Conservation (phyloP, 2,888 invertebrate genomes). For the Drosophila picticornis region DNA sequence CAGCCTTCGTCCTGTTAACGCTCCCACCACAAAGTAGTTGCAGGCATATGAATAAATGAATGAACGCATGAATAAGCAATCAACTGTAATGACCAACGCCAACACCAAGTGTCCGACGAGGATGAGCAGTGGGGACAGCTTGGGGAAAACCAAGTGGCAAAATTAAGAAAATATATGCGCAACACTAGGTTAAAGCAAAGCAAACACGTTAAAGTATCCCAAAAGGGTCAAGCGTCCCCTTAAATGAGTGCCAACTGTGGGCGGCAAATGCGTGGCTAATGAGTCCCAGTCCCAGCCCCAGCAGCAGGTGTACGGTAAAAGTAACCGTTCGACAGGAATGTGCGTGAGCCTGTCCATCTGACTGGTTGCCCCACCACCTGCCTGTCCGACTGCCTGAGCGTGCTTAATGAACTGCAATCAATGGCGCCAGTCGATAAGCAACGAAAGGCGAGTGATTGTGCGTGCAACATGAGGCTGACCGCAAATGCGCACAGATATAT, state of each 20-base stretch:
- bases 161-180: constrained; percentile 66
- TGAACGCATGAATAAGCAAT: constrained; percentile 79
- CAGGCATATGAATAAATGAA: constrained; percentile 76
- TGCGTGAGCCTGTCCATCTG: constrained; percentile 42
- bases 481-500: constrained; percentile 56
- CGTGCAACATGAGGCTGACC: constrained; percentile 75
- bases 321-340: constrained; percentile 21
- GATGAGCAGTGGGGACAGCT: neutral
- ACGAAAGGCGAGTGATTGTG: constrained; percentile 69
- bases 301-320: constrained; percentile 47
- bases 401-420: constrained; percentile 81
- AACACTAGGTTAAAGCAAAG: constrained; percentile 47
- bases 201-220: constrained; percentile 31
- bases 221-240: constrained; percentile 51
- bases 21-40: constrained; percentile 42
- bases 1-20: constrained; percentile 44
- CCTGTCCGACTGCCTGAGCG: constrained; percentile 39
- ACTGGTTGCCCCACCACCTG: neutral
- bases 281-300: constrained; percentile 40
- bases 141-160: constrained; percentile 8
- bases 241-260: constrained; percentile 22
- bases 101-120: constrained; percentile 24
- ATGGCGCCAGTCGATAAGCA: constrained; percentile 75
- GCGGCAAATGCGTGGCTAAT: constrained; percentile 60
- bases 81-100: constrained; percentile 69